phyloP scores from a whole-genome alignment of 2,797 vertebrate genomes.

The Ataeniobius toweri region DNA sequence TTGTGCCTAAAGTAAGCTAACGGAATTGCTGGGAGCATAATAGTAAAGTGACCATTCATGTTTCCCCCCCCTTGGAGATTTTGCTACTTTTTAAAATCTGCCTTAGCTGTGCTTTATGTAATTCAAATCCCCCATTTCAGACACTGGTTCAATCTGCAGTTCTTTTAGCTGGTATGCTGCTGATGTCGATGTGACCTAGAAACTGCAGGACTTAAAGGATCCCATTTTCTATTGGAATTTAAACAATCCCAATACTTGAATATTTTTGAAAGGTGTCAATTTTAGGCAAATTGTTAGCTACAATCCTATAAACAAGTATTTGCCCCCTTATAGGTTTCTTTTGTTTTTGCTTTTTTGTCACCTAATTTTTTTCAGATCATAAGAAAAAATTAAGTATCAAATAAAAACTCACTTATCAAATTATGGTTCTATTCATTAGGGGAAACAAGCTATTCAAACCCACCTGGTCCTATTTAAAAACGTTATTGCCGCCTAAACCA shows the following conservation, averaged over 20 bases:
- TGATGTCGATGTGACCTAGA: slow-evolving; percentile 52
- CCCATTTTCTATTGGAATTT: slow-evolving; percentile 11
- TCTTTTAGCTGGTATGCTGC: slow-evolving; percentile 19
- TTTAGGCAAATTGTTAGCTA: background rate
- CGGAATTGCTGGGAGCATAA: slow-evolving; percentile 49
- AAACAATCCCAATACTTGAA: slow-evolving; percentile 12
- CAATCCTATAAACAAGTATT: background rate
- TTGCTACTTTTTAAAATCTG: slow-evolving; percentile 42
- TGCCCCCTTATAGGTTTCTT: background rate
- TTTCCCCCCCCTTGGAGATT: slow-evolving; percentile 42
- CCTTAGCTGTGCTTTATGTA: slow-evolving; percentile 45
- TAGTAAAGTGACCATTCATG: slow-evolving; percentile 42
- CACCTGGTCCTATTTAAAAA: background rate
- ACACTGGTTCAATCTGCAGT: slow-evolving; percentile 35
- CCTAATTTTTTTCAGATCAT: background rate
- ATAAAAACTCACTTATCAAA: background rate
- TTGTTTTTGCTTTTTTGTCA: background rate
- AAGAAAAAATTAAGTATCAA: background rate
- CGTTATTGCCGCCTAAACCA: background rate
- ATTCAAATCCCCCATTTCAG: slow-evolving; percentile 45
- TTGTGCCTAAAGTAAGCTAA: slow-evolving; percentile 58
- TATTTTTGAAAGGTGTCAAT: slow-evolving; percentile 32
- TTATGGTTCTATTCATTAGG: background rate
- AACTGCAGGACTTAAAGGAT: slow-evolving; percentile 36
- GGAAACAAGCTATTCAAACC: background rate